Evolutionary conservation across 2,113 vertebrate genomes (phyloP), one percentile per base, ranked within the genome.

Genomic region (Neodon shergylaensis): DNA sequence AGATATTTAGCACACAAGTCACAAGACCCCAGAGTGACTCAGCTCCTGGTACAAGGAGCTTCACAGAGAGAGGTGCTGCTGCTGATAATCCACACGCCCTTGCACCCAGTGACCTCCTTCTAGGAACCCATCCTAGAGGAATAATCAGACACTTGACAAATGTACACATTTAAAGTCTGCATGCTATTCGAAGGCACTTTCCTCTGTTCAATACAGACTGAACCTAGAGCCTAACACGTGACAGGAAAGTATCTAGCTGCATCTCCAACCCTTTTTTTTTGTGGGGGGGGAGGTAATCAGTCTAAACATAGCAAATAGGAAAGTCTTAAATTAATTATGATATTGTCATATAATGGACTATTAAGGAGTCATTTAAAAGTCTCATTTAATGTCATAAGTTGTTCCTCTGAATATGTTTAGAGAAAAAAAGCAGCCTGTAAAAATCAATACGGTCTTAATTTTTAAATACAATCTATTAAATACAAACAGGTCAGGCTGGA

Each of bases 381-480:
- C 58, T 33, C 33, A 86, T 76, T 96, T 93, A 82, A 93, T 85
- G 52, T 92, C 42, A 92, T 76, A 72, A 94, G 87, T 84, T 94
- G 81, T 52, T 93, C 68, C 52, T 95, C 84, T 83, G 79, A 72
- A 42, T 77, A 93, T 44, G 44, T 28, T 74, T 44, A 91, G 2
- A 21, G 39, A 39, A 83, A 94, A 88, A 92, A 96, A 58, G 58
- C 19, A 58, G 66, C 78, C 78, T 84, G 12, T 74, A 47, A 84
- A 92, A 95, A 78, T 90, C 90, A 94, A 63, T 24, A 83, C 2
- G 74, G 54, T 5, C 78, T 94, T 93, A 81, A 93, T 78, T 92
- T 68, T 81, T 81, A 68, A 96, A 92, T 44, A 90, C 24, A 74
- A 76, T 39, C 54, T 42, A n/a, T 91, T 91, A 28, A 94, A 33